Evolutionary conservation across 1,140 invertebrate genomes (phyloP), one percentile per base, ranked within the genome.

Genomic region (Ctenoplectra terminalis): DNA sequence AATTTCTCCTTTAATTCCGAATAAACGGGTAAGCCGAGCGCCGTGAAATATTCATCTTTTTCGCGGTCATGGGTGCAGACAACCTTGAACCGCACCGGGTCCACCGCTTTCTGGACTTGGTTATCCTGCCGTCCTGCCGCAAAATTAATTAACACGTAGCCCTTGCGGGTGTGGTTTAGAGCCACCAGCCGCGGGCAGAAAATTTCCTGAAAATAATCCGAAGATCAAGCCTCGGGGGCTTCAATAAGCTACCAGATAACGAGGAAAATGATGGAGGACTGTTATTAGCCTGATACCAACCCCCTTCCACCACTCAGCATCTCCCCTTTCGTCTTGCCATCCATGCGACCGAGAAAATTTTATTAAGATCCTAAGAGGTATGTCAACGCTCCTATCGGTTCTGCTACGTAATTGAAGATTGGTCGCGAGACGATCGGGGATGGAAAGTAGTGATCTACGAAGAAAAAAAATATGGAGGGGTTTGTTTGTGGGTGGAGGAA

Each of bases 141-240:
- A 80, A 77, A 87, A 88, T 88, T 88, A 88, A 87, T 88, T 85
- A 88, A 87, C 75, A 83, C 63, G 63, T 81, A 61, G 64, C 58
- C 63, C 85, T 81, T 61, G 46, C 58, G 81, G 86, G 56, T 61
- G 77, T 74, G 56, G 71, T 82, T 72, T 80, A 84, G 81, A 73
- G 74, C 56, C 50, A 20, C 8, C 7, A 2, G 40, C 70, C 78
- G 23, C 6, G 20, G 17, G 50, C 40, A n/a, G 78, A 75, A 75
- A 81, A 81, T 66, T 71, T 67, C 43, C 50, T 75, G 58, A 60
- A 80, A 79, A 79, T 82, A 86, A 84, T 88, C 75, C 74, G 63
- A 63, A 84, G 79, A 84, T 83, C 64, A 64, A 81, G 69, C 52
- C 71, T 40, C 40, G 48, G 48, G 81, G 77, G 56, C 20, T 70